phyloP scores from a whole-genome alignment of 1,140 invertebrate species.

The Trachymyrmex cornetzi region DNA sequence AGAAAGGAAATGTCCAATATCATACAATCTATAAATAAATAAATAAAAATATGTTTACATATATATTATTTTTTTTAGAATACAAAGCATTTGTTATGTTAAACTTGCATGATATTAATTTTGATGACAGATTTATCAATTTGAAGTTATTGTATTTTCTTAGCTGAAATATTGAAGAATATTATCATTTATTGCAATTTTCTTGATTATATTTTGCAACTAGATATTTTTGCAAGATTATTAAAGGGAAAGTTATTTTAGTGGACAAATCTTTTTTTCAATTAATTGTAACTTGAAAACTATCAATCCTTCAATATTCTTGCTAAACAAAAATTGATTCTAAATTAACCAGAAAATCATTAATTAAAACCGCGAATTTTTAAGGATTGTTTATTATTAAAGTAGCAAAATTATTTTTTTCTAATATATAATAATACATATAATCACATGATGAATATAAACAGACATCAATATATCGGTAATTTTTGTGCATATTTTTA shows the following conservation, averaged over 20 bases:
- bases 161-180: not conserved
- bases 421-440: not conserved
- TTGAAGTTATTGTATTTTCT: not conserved
- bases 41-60: not conserved
- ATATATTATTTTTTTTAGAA: not conserved
- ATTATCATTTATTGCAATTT: not conserved
- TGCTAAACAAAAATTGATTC: not conserved
- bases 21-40: not conserved
- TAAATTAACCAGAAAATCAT: not conserved
- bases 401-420: slow-evolving; percentile 4
- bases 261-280: not conserved
- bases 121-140: not conserved
- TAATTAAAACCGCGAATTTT: not conserved
- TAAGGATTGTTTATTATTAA: not conserved
- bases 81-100: not conserved
- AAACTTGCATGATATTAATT: not conserved
- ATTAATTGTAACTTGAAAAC: not conserved
- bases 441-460: not conserved
- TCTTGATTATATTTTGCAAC: not conserved
- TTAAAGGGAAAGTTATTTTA: not conserved
- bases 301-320: not conserved
- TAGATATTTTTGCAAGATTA: not conserved
- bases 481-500: not conserved
- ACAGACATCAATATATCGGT: not conserved
- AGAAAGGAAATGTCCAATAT: not conserved